Evolutionary conservation across 2,888 invertebrate species (phyloP).

Genomic region (Bedellia somnulentella): DNA sequence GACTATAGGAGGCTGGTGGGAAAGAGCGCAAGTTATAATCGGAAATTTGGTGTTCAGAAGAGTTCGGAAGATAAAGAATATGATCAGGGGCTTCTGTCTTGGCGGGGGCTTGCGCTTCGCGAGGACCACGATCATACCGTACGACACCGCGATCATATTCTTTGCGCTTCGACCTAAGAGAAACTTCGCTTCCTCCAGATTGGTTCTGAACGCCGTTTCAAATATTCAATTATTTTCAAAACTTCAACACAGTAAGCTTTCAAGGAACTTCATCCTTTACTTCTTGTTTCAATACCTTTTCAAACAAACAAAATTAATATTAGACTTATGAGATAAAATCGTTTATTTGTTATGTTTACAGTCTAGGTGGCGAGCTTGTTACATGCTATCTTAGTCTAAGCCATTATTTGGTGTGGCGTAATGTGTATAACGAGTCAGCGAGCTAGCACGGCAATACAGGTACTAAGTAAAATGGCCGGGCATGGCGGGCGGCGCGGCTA

Average conservation of each 20-base stretch:
- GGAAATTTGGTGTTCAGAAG: constrained; percentile 12
- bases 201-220: constrained; percentile 50
- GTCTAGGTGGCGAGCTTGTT: constrained; percentile 40
- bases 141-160: constrained; percentile 42
- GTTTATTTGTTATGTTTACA: constrained; percentile 54
- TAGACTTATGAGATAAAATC: constrained; percentile 58
- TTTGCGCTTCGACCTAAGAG: constrained; percentile 40
- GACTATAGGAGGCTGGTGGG: too few relatives aligned
- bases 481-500: constrained; percentile 22
- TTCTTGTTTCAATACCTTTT: constrained; percentile 83
- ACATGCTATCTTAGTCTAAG: constrained; percentile 35
- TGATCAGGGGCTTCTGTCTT: constrained; percentile 43
- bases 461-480: constrained; percentile 40
- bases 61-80: constrained; percentile 24
- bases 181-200: constrained; percentile 30
- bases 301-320: constrained; percentile 78
- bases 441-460: constrained; percentile 25
- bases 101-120: constrained; percentile 5
- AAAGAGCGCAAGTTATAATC: too few relatives aligned
- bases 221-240: constrained; percentile 57
- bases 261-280: constrained; percentile 76
- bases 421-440: constrained; percentile 16
- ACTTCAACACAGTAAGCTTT: constrained; percentile 60
- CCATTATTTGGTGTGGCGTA: constrained; percentile 30
- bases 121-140: too few relatives aligned